phyloP scores from a whole-genome alignment of 2,113 vertebrate species.

The Zosterops pallidus region DNA sequence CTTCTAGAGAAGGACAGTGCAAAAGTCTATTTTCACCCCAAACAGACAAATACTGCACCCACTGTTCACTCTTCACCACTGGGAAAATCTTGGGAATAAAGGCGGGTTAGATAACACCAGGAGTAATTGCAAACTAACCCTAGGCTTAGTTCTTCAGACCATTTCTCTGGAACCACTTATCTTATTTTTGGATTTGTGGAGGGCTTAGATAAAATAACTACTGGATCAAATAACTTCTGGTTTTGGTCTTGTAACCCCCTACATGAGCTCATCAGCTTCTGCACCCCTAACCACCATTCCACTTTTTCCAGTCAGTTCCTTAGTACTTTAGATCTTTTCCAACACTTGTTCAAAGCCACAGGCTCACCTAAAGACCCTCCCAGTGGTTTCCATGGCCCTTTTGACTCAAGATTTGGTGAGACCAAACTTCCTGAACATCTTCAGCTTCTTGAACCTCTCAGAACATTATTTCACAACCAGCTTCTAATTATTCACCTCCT shows the following conservation, averaged over 20 bases:
- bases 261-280: background rate
- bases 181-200: slow-evolving; percentile 15
- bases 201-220: background rate
- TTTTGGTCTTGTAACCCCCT: background rate
- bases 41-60: background rate
- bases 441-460: background rate
- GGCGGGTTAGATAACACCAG: rapidly evolving
- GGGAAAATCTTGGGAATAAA: background rate
- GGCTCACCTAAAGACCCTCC: background rate
- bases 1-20: background rate
- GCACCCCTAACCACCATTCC: background rate
- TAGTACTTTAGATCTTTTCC: background rate
- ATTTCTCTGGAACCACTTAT: background rate
- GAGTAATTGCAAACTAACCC: background rate
- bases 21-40: background rate
- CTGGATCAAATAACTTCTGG: background rate
- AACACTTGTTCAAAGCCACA: background rate
- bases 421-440: background rate
- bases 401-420: background rate
- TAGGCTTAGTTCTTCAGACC: background rate
- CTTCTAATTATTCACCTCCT: background rate
- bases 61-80: background rate
- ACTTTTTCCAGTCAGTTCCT: background rate
- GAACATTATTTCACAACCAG: background rate
- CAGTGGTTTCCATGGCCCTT: background rate